Evolutionary conservation across 2,113 vertebrate species (phyloP).

Genomic region (Danio rerio): DNA sequence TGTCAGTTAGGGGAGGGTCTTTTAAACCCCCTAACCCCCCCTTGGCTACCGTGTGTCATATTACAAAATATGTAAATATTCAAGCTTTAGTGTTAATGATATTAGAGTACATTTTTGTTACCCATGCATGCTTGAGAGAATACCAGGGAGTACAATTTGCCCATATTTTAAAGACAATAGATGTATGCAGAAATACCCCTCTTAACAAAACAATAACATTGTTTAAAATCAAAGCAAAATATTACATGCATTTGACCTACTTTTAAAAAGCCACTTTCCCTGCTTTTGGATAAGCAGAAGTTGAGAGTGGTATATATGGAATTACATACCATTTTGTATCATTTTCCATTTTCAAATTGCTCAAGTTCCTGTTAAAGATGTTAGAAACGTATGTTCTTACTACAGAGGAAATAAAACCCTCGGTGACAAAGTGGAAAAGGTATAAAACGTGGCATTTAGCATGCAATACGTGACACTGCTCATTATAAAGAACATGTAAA

Average conservation of each 20-base stretch:
- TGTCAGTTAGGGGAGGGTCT: no score
- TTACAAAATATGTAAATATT: no score
- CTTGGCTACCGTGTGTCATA: no score
- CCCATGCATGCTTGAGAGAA: no score
- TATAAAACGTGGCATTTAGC: not conserved
- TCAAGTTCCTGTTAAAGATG: not conserved
- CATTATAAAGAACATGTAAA: slow-evolving; percentile 15
- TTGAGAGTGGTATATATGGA: not conserved
- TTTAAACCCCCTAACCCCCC: no score
- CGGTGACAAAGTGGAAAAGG: not conserved
- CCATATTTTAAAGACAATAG: no score
- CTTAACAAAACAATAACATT: not conserved
- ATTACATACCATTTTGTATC: not conserved
- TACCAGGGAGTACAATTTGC: no score
- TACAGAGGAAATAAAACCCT: not conserved
- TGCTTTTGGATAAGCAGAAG: not conserved
- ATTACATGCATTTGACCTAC: not conserved
- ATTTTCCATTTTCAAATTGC: not conserved
- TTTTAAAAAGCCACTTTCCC: not conserved
- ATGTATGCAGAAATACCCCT: no score
- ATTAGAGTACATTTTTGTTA: no score
- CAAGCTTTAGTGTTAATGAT: no score
- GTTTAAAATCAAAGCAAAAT: not conserved
- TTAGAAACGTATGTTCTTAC: not conserved
- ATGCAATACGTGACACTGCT: slow-evolving; percentile 11